Conservation (phyloP, 64 coral and sea anemone genomes). For the Montipora sp. region DNA sequence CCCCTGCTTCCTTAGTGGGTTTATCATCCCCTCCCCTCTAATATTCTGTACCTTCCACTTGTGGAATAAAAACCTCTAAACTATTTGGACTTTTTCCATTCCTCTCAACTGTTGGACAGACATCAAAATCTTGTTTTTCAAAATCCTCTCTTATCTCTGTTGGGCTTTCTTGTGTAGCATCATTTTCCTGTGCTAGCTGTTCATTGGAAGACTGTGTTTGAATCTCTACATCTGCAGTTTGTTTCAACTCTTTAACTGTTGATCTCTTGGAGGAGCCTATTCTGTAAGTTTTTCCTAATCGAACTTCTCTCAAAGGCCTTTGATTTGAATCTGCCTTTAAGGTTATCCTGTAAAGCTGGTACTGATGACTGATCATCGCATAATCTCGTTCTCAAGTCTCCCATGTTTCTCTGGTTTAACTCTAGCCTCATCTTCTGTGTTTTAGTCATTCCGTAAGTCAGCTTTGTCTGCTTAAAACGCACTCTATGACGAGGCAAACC, state of each 20-base stretch:
- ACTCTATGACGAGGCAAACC: conserved; percentile 55
- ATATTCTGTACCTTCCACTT: conserved; percentile 49
- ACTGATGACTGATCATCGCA: conserved; percentile 1
- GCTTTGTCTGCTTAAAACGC: conserved; percentile 72
- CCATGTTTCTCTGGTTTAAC: conserved; percentile 57
- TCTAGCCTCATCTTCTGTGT: conserved; percentile 85
- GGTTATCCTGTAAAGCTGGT: conserved; percentile 3
- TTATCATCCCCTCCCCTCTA: too few species aligned
- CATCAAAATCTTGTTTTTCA: not conserved
- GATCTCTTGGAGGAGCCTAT: not conserved
- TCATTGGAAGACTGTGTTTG: conserved; percentile 24
- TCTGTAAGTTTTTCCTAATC: conserved; percentile 33
- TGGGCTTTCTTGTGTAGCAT: not conserved
- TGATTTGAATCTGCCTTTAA: not conserved
- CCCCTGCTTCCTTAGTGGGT: too few species aligned
- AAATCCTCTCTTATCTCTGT: not conserved
- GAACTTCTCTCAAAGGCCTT: not conserved
- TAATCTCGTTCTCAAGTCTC: conserved; percentile 7
- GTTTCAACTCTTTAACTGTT: not conserved
- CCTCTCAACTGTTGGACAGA: conserved; percentile 37
- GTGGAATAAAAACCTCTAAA: conserved; percentile 83
- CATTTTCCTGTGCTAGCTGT: not conserved
- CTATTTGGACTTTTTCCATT: conserved; percentile 74
- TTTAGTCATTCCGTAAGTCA: conserved; percentile 88
- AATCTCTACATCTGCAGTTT: conserved; percentile 12